Conservation (phyloP, 2,113 vertebrate genomes). For the Misgurnus anguillicaudatus region DNA sequence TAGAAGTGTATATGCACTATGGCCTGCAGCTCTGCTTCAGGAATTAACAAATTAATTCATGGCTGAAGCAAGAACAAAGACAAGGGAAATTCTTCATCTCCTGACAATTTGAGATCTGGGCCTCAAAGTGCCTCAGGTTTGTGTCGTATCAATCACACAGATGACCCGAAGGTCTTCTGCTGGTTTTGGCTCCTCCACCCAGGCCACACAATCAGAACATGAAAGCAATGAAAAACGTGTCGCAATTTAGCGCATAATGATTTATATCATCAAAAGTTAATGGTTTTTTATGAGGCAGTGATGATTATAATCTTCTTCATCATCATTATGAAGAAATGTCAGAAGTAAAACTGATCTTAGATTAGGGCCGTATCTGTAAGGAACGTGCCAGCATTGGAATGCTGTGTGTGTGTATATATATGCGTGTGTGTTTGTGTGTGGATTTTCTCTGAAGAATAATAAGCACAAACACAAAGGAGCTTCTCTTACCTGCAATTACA, state of each 20-base stretch:
- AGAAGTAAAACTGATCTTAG: slow-evolving; percentile 11
- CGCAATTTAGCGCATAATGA: slow-evolving; percentile 42
- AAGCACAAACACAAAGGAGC: slow-evolving; percentile 56
- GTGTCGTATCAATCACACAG: slow-evolving; percentile 61
- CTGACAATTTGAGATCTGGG: slow-evolving; percentile 48
- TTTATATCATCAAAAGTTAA: slow-evolving; percentile 56
- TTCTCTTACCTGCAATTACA: slow-evolving; percentile 59
- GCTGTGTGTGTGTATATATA: neutral
- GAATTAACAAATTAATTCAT: slow-evolving; percentile 68
- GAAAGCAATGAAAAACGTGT: slow-evolving; percentile 51
- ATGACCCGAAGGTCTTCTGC: slow-evolving; percentile 25
- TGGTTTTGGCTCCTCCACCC: slow-evolving; percentile 38
- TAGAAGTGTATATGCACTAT: neutral
- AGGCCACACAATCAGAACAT: slow-evolving; percentile 49
- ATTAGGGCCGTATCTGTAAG: slow-evolving; percentile 20
- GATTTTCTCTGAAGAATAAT: slow-evolving; percentile 57
- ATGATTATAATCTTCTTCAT: slow-evolving; percentile 57
- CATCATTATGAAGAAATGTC: slow-evolving; percentile 46
- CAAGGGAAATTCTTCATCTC: slow-evolving; percentile 63
- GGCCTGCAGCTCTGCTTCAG: slow-evolving; percentile 58
- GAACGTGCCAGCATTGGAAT: neutral
- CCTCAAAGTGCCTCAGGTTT: slow-evolving; percentile 51
- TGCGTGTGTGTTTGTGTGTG: slow-evolving; percentile 42
- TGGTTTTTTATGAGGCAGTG: slow-evolving; percentile 57
- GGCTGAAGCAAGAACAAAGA: slow-evolving; percentile 58